Conservation (phyloP, 2,113 vertebrate genomes). For the Hyaena hyaena region DNA sequence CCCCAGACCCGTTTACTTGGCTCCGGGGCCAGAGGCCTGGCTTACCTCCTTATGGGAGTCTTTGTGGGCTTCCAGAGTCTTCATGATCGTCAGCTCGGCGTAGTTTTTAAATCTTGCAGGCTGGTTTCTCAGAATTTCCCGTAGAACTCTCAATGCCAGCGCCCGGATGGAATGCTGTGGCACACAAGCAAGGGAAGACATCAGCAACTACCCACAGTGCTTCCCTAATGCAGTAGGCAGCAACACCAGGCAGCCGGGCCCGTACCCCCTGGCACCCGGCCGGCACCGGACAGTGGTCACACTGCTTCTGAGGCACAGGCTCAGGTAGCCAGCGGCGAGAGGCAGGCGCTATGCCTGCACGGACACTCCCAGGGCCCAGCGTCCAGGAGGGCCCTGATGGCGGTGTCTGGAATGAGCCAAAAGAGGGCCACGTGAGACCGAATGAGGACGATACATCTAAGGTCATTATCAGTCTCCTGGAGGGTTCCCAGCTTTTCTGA, state of each 20-base stretch:
- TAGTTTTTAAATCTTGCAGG: slow-evolving; percentile 99
- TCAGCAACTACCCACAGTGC: background rate
- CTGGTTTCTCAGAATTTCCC: slow-evolving; percentile 98
- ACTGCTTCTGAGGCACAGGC: background rate
- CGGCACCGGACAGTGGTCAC: fast-evolving
- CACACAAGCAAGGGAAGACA: background rate
- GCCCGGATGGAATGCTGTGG: slow-evolving; percentile 96
- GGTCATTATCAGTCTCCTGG: background rate
- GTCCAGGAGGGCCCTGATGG: background rate
- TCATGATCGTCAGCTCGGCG: slow-evolving; percentile 98
- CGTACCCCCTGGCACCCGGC: no score
- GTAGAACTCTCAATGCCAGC: slow-evolving; percentile 94
- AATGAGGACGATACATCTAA: background rate
- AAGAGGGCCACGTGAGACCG: background rate
- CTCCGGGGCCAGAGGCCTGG: background rate
- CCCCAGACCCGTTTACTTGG: background rate
- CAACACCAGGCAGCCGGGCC: fast-evolving
- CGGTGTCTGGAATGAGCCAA: background rate
- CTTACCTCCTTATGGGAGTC: slow-evolving; percentile 98
- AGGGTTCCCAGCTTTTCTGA: background rate
- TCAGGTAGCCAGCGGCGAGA: background rate
- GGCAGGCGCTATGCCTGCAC: background rate
- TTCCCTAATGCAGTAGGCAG: fast-evolving
- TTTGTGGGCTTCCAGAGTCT: slow-evolving; percentile 98
- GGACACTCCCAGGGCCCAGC: background rate